Evolutionary conservation across 2,888 invertebrate species (phyloP), one percentile per base, ranked within the genome.

Genomic region (Mythimna lalbum): DNA sequence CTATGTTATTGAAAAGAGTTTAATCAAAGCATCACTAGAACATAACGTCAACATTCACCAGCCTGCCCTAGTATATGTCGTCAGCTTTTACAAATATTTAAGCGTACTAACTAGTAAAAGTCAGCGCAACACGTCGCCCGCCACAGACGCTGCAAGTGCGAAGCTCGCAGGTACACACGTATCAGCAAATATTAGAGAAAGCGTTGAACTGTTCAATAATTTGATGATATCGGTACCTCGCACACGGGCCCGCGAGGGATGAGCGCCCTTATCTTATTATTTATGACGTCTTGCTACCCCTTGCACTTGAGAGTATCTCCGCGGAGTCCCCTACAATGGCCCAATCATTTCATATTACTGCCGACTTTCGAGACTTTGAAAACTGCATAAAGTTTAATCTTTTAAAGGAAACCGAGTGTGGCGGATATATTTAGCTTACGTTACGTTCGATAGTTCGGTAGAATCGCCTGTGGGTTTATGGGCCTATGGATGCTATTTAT

Each of bases 221-320:
- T 68, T 66, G 76, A 60, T 65, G 50, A 69, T 63, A 78, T 61
- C 70, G 60, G 55, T 49, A 60, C 63, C 69, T 31, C 39, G 66
- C 19, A 36, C 10, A 23, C 55, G 6, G 47, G 47, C 67, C 73
- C 63, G 60, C 67, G 53, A 63, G 63, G 63, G 71, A 69, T 74
- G 70, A 70, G 57, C 53, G 78, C 79, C 87, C 82, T 90, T 91
- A 93, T 91, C 92, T 88, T 90, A 91, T 91, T 92, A 92, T 92
- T 92, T 92, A 92, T 90, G 78, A 88, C 87, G 88, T 86, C 82
- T 81, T 82, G 69, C 76, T 82, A 78, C 82, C 81, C 63, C 53
- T 49, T 82, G 76, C 73, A 77, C 73, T 77, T 76, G 65, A 73
- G 57, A 78, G 61, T 69, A 69, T 78, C 73, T 76, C 56, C 61